Conservation (phyloP, 2,888 invertebrate genomes). For the Synergus gifuensis region DNA sequence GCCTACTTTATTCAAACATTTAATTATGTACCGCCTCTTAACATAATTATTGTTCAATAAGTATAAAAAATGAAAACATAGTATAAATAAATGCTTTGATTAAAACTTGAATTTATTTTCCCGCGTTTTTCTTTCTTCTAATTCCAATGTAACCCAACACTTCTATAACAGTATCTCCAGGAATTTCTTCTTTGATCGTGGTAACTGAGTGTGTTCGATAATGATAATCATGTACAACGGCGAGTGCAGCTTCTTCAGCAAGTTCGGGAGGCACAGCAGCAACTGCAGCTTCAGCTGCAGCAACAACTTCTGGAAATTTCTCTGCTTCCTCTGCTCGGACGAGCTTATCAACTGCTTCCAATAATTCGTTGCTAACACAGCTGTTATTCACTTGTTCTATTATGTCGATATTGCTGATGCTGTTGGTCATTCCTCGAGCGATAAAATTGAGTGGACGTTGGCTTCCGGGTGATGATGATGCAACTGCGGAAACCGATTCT, state of each 20-base stretch:
- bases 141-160: conserved; percentile 78
- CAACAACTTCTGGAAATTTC: conserved; percentile 77
- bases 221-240: conserved; percentile 72
- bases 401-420: conserved; percentile 58
- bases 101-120: no score
- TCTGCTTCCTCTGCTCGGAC: conserved; percentile 77
- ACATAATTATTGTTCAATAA: no score
- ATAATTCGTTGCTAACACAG: conserved; percentile 73
- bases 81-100: no score
- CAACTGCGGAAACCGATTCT: not conserved
- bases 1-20: no score
- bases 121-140: conserved; percentile 72
- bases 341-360: conserved; percentile 76
- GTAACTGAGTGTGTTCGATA: conserved; percentile 68
- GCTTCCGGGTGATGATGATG: not conserved
- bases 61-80: no score
- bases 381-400: conserved; percentile 50
- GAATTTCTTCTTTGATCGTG: conserved; percentile 71
- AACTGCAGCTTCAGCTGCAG: conserved; percentile 77
- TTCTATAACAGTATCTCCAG: conserved; percentile 76
- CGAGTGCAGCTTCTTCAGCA: conserved; percentile 78
- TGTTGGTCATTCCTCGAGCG: conserved; percentile 46
- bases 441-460: not conserved
- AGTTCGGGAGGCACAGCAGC: conserved; percentile 76
- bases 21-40: no score